Conservation (phyloP, 2,113 vertebrate genomes). For the Diphyllodes magnificus region DNA sequence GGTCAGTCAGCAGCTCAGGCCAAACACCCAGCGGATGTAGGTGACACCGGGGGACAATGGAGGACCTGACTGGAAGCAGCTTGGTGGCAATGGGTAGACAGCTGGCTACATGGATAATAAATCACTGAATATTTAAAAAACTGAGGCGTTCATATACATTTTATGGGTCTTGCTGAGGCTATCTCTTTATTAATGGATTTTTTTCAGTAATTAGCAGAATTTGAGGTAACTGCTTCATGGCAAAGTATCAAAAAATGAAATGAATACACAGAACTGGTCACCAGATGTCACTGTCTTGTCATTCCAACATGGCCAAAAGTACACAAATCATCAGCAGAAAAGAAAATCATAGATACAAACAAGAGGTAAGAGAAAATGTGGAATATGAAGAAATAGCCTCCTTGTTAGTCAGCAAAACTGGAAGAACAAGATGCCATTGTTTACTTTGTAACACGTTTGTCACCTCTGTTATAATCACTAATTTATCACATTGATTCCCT, state of each 20-base stretch:
- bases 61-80: neutral
- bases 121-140: neutral
- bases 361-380: neutral
- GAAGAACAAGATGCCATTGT: neutral
- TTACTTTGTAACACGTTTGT: neutral
- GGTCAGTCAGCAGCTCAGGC: neutral
- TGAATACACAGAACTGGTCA: neutral
- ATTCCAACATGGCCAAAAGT: neutral
- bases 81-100: neutral
- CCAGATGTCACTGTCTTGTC: slow-evolving; percentile 36
- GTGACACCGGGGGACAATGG: fast-evolving
- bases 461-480: neutral
- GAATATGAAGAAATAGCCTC: neutral
- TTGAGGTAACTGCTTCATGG: neutral
- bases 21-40: neutral
- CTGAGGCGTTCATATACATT: neutral
- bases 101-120: neutral
- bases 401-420: neutral
- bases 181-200: neutral
- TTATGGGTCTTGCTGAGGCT: neutral
- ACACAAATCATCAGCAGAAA: neutral
- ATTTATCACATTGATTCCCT: neutral
- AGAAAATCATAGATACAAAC: neutral
- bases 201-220: neutral
- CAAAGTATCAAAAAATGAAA: neutral